Conservation (phyloP, 37 sponge, comb jelly and placozoan species). For the Aphrocallistes beatrix region DNA sequence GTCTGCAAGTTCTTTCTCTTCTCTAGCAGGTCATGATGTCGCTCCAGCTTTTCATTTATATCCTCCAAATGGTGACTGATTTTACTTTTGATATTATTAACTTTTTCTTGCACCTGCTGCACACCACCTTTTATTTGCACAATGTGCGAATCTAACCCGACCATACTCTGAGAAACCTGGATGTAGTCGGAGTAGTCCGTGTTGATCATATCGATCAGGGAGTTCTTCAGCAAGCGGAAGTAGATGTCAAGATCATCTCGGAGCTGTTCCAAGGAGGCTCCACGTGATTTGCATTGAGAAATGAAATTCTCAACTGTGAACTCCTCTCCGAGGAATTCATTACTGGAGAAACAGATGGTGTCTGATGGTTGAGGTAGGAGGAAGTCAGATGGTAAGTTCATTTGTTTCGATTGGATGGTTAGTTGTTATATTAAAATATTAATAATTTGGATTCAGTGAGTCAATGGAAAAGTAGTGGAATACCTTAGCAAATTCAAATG, state of each 20-base stretch:
- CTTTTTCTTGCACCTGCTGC: not conserved
- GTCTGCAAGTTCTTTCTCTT: not conserved
- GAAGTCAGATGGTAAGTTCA: not conserved
- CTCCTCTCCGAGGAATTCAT: slow-evolving; percentile 46
- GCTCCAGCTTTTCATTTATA: not conserved
- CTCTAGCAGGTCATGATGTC: not conserved
- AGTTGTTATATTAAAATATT: not conserved
- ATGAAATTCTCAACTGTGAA: slow-evolving; percentile 87
- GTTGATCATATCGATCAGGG: slow-evolving; percentile 95
- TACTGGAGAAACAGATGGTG: slow-evolving; percentile 45
- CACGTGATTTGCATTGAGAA: slow-evolving; percentile 51
- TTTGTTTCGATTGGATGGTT: too few species aligned
- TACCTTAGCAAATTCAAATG: not conserved
- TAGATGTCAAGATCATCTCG: slow-evolving; percentile 76
- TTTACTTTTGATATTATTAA: not conserved
- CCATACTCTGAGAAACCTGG: slow-evolving; percentile 76
- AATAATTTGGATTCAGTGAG: not conserved
- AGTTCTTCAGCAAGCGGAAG: slow-evolving; percentile 64
- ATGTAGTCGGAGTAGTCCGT: slow-evolving; percentile 94
- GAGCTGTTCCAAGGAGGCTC: slow-evolving; percentile 59
- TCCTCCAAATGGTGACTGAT: not conserved
- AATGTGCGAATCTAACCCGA: slow-evolving; percentile 19
- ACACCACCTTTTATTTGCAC: not conserved
- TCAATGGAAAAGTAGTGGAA: not conserved
- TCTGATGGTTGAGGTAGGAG: not conserved